Evolutionary conservation across 2,888 invertebrate genomes (phyloP), one percentile per base, ranked within the genome.

Genomic region (Calameuta filiformis): DNA sequence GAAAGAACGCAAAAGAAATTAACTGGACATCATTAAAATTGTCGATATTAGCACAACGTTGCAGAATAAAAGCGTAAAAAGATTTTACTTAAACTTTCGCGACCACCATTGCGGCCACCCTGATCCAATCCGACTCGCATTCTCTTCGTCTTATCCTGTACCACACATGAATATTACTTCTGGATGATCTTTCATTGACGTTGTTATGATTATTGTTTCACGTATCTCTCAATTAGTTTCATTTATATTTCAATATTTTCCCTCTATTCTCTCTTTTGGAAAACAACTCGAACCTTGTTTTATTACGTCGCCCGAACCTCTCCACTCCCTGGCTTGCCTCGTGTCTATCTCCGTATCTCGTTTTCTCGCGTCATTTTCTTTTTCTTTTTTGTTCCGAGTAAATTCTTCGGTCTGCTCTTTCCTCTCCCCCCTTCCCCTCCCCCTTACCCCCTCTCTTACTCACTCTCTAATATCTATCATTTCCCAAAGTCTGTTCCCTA

Each of bases 11-110:
- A 81, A 82, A 80, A 79, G 79, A 86, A 85, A 81, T 82, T 9
- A 56, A 79, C 83, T 85, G 81, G 82, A 80, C 31, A 84, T 84
- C 23, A 56, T 23, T 9, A 71, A 80, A 83, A 82, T 85, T 85
- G 84, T 85, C 85, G 86, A 87, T 86, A 89, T 87, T 86, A 88
- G 85, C 86, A 87, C 85, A 88, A 87, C 85, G 84, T 87, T 87
- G 88, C 85, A 86, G 86, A 86, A 87, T 89, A 83, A 85, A 88
- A 89, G 87, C 88, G 85, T 87, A 86, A 85, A 83, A 83, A 83
- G 87, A 83, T 85, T 84, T 84, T 83, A 56, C 56, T 23, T 56
- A 56, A 23, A 56, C 56, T 56, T 56, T 56, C 23, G 23, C 56
- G 56, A 56, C 23, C 23, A 23, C 56, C 56, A 56, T 56, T 56